Evolutionary conservation across 2,888 invertebrate species (phyloP).

Genomic region (Silvanus unidentatus): DNA sequence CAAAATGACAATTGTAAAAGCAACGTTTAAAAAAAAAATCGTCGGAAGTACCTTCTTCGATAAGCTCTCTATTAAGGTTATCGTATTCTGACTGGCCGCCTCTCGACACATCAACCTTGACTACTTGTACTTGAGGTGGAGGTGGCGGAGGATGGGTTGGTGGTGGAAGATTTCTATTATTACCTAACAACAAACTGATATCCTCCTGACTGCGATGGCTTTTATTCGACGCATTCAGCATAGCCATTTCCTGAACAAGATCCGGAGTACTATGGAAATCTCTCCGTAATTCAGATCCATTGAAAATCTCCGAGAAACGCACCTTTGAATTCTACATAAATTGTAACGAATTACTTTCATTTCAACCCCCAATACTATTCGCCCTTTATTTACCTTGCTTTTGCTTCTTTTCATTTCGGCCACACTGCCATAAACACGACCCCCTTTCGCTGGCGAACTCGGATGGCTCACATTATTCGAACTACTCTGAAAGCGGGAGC

Average conservation of each 20-base stretch:
- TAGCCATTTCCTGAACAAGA: slow-evolving; percentile 50
- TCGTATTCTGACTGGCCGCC: slow-evolving; percentile 38
- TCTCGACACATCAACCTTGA: slow-evolving; percentile 59
- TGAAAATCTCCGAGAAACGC: slow-evolving; percentile 48
- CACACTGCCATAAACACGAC: slow-evolving; percentile 83
- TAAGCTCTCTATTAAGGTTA: slow-evolving; percentile 33
- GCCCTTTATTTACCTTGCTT: slow-evolving; percentile 53
- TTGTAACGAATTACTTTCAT: too few species aligned
- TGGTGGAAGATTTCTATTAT: slow-evolving; percentile 57
- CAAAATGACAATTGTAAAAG: too few species aligned
- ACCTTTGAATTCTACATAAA: slow-evolving; percentile 52
- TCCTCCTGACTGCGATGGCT: slow-evolving; percentile 69
- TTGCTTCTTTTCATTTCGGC: slow-evolving; percentile 90
- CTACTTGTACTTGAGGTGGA: slow-evolving; percentile 60
- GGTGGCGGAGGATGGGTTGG: slow-evolving; percentile 79
- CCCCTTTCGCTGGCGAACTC: slow-evolving; percentile 60
- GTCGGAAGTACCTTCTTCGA: slow-evolving; percentile 35
- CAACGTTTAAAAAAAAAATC: too few species aligned
- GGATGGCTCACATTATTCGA: slow-evolving; percentile 32
- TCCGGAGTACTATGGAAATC: slow-evolving; percentile 91
- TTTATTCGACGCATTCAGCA: slow-evolving; percentile 34
- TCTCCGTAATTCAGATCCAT: slow-evolving; percentile 59
- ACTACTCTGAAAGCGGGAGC: slow-evolving; percentile 55
- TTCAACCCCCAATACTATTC: slow-evolving; percentile 10
- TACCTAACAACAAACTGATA: slow-evolving; percentile 43